Base-by-base conservation (phyloP, 2,797 vertebrate species). In the Leuciscus waleckii region DNA sequence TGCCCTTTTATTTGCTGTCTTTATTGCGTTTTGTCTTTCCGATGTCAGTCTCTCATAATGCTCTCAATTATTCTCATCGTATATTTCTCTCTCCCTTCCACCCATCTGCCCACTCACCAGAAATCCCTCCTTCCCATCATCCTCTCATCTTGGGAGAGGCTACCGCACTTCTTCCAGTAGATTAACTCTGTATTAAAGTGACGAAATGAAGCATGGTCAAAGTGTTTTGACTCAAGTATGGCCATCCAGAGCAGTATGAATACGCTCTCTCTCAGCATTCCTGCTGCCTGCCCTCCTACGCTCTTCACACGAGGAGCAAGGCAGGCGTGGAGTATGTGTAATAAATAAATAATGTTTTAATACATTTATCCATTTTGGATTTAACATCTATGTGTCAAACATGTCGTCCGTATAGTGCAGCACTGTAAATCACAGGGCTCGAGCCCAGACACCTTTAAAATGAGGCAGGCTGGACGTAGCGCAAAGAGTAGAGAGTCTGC, bases 301-400 rank as follows among this genome's bases (percentile, higher is more conserved):
- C 81, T 84, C 63, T 86, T 77, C 82, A 87, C 65, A 77, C 19
- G 35, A 84, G 71, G 54, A 75, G 79, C 56, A 46, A 80, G 75
- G 37, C 61, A 82, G 17, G 11, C 58, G 17, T 35, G 63, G 81
- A 85, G 81, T 82, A 67, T 5, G 56, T 87, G 87, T 86, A 89
- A 90, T 88, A 89, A 81, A 90, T 88, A 90, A 90, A 92, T 89
- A 86, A 87, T 86, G 77, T 86, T 89, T 89, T 89, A 82, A 89
- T 86, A 86, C 84, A 81, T 87, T 88, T 87, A 91, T 89, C 88
- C 88, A 89, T 90, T 91, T 89, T 87, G 76, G 84, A 87, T 90
- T 88, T 85, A 80, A 65, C 67, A 81, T 91, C 85, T 82, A 87
- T 87, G 71, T 79, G 77, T 87, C 83, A 77, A 58, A 84, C 83